Percentiles rank a stretch among this genome's conserved stretches.
These are phyloP conservation scores for Cyanistes caeruleus DNA, from an alignment of 2,113 vertebrate genomes.

Conservation along the genomic window DNA sequence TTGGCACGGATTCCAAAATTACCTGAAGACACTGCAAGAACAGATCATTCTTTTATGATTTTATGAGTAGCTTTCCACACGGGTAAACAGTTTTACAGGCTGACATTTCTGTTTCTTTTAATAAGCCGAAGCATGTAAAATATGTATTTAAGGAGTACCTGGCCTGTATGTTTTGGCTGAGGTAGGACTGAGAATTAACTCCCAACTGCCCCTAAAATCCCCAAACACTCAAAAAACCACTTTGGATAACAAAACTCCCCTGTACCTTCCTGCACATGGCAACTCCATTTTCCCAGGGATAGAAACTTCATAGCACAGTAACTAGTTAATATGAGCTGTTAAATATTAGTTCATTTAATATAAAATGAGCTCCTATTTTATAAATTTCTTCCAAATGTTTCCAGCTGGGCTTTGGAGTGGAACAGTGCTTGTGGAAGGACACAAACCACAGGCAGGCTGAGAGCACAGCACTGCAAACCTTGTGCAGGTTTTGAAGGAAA, in stretches of 20 bases:
- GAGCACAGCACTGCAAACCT: background rate
- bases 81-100: background rate
- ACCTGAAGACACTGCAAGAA: background rate
- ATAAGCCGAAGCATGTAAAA: constrained; percentile 34
- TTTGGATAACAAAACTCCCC: background rate
- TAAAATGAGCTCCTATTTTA: background rate
- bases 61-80: background rate
- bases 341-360: background rate
- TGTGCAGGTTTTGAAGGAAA: background rate
- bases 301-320: background rate
- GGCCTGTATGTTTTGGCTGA: constrained; percentile 25
- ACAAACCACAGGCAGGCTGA: background rate
- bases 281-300: background rate
- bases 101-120: constrained; percentile 34
- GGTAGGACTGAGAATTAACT: background rate
- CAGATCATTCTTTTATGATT: background rate
- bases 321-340: background rate
- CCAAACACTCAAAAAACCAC: background rate
- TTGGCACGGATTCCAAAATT: background rate
- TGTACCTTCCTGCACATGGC: background rate
- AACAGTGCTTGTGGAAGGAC: background rate
- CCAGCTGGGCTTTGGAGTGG: background rate
- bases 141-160: constrained; percentile 18
- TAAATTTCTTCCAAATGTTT: background rate
- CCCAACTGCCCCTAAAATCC: background rate